A percentile compares a stretch with the other conserved stretches of the same genome.
Evolutionary conservation across 1,140 invertebrate genomes (phyloP).

Genomic region (Cydia strobilella): DNA sequence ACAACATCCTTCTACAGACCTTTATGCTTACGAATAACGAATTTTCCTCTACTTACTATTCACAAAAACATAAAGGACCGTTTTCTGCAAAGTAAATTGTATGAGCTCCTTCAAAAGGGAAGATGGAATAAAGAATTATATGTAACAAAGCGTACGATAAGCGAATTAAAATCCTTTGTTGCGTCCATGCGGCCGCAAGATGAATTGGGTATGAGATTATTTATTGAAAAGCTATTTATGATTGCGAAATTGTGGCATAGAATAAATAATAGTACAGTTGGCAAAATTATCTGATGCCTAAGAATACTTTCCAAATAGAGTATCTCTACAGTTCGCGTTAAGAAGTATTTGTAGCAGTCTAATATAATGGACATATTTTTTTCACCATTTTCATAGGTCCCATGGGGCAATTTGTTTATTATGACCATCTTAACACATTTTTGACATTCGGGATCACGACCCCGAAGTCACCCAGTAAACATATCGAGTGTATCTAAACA

Average conservation of each 20-base stretch:
- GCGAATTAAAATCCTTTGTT: constrained; percentile 73
- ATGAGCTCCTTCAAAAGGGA: constrained; percentile 54
- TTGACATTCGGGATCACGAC: no score
- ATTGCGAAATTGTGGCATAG: neutral
- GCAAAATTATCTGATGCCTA: no score
- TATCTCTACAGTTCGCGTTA: no score
- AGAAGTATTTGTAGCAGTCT: no score
- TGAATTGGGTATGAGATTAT: constrained; percentile 55
- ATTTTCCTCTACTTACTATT: constrained; percentile 53
- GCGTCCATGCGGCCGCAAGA: constrained; percentile 52
- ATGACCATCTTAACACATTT: no score
- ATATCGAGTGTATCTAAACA: no score
- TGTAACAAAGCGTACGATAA: constrained; percentile 63
- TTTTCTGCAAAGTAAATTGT: constrained; percentile 66
- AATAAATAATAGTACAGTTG: no score
- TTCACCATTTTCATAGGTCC: no score
- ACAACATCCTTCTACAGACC: constrained; percentile 9
- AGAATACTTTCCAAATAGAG: no score
- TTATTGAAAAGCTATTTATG: constrained; percentile 32
- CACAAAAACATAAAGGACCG: constrained; percentile 53
- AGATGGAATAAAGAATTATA: constrained; percentile 60
- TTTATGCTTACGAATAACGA: constrained; percentile 23
- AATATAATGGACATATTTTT: no score
- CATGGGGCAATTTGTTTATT: no score
- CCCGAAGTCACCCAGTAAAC: no score